These are phyloP conservation scores for Hippocampus mohnikei DNA, from an alignment of 2,113 vertebrate genomes.

Conservation along the genomic window DNA sequence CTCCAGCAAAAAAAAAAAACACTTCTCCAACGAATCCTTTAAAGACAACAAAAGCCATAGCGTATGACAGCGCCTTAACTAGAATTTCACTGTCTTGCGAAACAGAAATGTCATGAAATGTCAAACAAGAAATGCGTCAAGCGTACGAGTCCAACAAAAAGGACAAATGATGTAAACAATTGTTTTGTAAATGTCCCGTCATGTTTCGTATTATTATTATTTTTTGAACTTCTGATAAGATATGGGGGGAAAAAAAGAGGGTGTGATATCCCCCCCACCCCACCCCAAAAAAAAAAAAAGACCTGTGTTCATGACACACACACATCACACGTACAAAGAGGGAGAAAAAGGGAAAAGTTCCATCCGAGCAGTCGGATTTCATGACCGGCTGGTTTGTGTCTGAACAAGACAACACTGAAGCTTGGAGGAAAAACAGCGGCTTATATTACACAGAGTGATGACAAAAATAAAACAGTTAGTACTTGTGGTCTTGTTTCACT, in stretches of 20 bases:
- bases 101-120: constrained; percentile 14
- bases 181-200: constrained; percentile 32
- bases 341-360: constrained; percentile 21
- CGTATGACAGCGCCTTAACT: constrained; percentile 34
- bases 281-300: constrained; percentile 2
- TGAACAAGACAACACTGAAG: constrained; percentile 30
- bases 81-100: constrained; percentile 46
- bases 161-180: constrained; percentile 48
- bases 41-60: constrained; percentile 19
- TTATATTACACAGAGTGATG: constrained; percentile 50
- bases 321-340: constrained; percentile 26
- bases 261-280: constrained; percentile 11
- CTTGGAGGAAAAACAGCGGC: constrained; percentile 31
- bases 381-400: constrained; percentile 22
- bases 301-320: constrained; percentile 27
- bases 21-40: constrained; percentile 1
- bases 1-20: background rate
- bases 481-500: constrained; percentile 47
- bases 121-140: constrained; percentile 45
- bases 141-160: constrained; percentile 46
- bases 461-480: constrained; percentile 46
- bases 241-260: constrained; percentile 22
- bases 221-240: constrained; percentile 36
- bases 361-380: constrained; percentile 3
- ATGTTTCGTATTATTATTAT: background rate